phyloP scores from a whole-genome alignment of 2,113 vertebrate species.

The Tylochromis polylepis region DNA sequence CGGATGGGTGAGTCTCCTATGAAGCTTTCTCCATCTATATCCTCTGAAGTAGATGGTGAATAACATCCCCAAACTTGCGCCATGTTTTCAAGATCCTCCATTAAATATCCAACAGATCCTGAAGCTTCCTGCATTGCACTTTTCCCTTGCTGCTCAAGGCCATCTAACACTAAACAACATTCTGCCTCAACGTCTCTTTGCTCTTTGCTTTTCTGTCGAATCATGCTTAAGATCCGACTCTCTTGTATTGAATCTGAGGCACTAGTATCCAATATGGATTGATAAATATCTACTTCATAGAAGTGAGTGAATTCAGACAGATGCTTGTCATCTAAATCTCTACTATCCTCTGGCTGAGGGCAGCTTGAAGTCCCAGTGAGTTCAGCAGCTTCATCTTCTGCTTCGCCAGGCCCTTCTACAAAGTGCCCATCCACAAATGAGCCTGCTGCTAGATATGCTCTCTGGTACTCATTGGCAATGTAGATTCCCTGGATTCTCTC shows the following conservation, averaged over 20 bases:
- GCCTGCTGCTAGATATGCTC: conserved; percentile 92
- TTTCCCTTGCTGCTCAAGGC: conserved; percentile 93
- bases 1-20: conserved; percentile 87
- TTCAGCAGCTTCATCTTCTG: conserved; percentile 85
- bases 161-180: conserved; percentile 96
- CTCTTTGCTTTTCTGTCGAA: conserved; percentile 95
- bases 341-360: conserved; percentile 90
- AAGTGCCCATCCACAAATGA: conserved; percentile 97
- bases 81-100: conserved; percentile 89
- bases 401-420: conserved; percentile 91
- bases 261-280: conserved; percentile 99
- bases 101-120: conserved; percentile 85
- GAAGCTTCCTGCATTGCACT: conserved; percentile 95
- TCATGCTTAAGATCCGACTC: conserved; percentile 99
- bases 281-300: conserved; percentile 99
- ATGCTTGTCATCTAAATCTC: conserved; percentile 97
- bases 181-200: conserved; percentile 91
- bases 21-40: conserved; percentile 93
- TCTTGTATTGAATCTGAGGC: conserved; percentile 97
- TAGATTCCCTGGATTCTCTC: conserved; percentile 88
- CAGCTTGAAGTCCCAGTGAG: conserved; percentile 87
- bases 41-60: conserved; percentile 92
- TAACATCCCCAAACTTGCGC: conserved; percentile 97
- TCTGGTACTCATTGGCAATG: conserved; percentile 83
- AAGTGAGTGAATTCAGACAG: conserved; percentile 98